Base-by-base conservation (phyloP, 1,140 invertebrate genomes). In the Drosophila nikananu region DNA sequence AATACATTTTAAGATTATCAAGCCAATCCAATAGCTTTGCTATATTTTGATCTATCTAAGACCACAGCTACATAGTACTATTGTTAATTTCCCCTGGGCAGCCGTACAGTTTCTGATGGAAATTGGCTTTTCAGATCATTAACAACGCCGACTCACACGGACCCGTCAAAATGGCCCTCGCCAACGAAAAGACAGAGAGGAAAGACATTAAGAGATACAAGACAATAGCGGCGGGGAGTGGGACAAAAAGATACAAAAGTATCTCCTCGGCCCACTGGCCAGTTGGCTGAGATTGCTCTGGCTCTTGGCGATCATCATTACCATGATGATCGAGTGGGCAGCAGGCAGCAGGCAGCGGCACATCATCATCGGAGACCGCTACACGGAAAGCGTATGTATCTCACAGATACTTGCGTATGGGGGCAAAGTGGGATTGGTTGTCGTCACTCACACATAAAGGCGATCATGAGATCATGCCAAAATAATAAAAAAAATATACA, bases 381-480 rank as follows among this genome's bases (percentile, higher is more conserved):
- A 35, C 51, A 73, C 49, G 71, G 30, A 37, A 73, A 61, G n/a
- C 27, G 27, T 54, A 49, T 52, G 71, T 73, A 74, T 78, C 65
- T 78, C 75, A 78, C 64, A 61, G 64, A 79, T 71, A 80, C 76
- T 44, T 39, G 52, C 52, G 51, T 70, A 78, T 71, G 42, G 46
- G 32, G 55, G 25, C 77, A 48, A 58, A 75, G 59, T 79, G 77
- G 77, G 77, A 80, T 80, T 80, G 77, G 77, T 73, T 81, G 60
- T 23, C 49, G 59, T 42, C 52, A 46, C 61, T 66, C 32, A 76
- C 37, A 76, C 30, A 78, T 32, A 39, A 30, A 35, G 15, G 23
- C 62, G 32, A 79, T 19, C 51, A 52, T 79, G 77, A 79, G 66
- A 79, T 79, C 77, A 79, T 79, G 77, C 76, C 75, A 71, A 79